Base-by-base conservation (phyloP, 1,140 invertebrate genomes). In the Solen grandis region DNA sequence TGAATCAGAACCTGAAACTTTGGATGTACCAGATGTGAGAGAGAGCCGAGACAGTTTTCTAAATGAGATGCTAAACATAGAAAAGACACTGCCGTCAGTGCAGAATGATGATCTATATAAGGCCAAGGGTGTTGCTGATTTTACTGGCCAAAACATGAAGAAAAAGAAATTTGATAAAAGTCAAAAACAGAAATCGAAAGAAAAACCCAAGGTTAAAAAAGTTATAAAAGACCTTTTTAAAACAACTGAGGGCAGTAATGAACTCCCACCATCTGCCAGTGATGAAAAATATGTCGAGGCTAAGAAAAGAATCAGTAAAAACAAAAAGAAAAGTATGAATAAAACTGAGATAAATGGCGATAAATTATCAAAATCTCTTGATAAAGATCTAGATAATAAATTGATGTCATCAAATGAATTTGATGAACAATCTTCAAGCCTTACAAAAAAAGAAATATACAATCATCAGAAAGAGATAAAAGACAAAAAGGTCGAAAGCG, bases 61-160 rank as follows among this genome's bases (percentile, higher is more conserved):
- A 5, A 55, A 81, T 25, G 73, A 70, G 33, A 70, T 76, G 31
- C 22, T 41, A 22, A 82, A 63, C 41, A 68, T 70, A n/a, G 59
- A 70, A 19, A 52, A 62, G 46, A 52, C 73, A 22, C 65, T 82
- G n/a, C 73, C 66, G 31, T 25, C 31, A 5, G 16, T 57, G 27
- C 31, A 65, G 52, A 27, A 52, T 54, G 27, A 54, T 33, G 29
- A 22, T 2, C 8, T 33, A 38, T 33, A 27, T 22, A 82, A 31
- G 60, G 25, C 66, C 19, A 75, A 36, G 38, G 62, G 60, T 29
- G 41, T 60, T 46, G 63, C 41, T 29, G 46, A 35, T 25, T 14
- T 54, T 0, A 33, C 31, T 0, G 8, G n/a, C 0, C 36, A 66
- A 14, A 63, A 60, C 52, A 66, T 13, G 13, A 35, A 27, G 27